phyloP scores from a whole-genome alignment of 2,113 vertebrate species.

The Amphiprion ocellaris region DNA sequence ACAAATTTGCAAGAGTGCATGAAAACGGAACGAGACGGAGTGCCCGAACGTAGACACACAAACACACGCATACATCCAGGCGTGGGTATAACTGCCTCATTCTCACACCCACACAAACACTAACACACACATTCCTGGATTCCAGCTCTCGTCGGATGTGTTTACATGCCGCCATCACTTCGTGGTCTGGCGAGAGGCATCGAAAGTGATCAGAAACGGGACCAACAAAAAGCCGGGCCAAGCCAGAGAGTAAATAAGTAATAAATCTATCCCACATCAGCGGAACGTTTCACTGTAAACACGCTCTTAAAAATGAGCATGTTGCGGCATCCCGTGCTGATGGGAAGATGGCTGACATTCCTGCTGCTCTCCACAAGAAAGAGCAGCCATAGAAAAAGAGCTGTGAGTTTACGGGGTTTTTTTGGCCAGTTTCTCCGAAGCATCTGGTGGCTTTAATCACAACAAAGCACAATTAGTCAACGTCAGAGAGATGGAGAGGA shows the following conservation, averaged over 20 bases:
- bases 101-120: constrained; percentile 69
- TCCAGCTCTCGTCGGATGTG: constrained; percentile 62
- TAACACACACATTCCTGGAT: constrained; percentile 58
- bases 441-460: constrained; percentile 80
- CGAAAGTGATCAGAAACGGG: constrained; percentile 76
- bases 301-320: constrained; percentile 58
- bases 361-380: constrained; percentile 78
- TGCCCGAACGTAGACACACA: constrained; percentile 3
- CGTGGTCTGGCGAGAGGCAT: constrained; percentile 73
- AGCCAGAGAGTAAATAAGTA: constrained; percentile 81
- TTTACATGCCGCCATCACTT: constrained; percentile 78
- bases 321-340: constrained; percentile 68
- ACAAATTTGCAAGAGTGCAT: neutral
- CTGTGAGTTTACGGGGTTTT: constrained; percentile 53
- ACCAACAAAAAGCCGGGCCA: constrained; percentile 53
- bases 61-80: neutral
- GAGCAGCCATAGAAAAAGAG: constrained; percentile 47
- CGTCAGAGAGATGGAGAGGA: constrained; percentile 41
- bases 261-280: constrained; percentile 81
- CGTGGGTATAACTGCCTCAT: constrained; percentile 28
- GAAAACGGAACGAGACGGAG: too few species aligned
- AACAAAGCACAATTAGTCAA: constrained; percentile 70
- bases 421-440: constrained; percentile 36
- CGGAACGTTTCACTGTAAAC: constrained; percentile 77
- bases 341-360: constrained; percentile 73